These are phyloP conservation scores for Deilephila elpenor DNA, from an alignment of 2,888 invertebrate genomes.

Conservation along the genomic window DNA sequence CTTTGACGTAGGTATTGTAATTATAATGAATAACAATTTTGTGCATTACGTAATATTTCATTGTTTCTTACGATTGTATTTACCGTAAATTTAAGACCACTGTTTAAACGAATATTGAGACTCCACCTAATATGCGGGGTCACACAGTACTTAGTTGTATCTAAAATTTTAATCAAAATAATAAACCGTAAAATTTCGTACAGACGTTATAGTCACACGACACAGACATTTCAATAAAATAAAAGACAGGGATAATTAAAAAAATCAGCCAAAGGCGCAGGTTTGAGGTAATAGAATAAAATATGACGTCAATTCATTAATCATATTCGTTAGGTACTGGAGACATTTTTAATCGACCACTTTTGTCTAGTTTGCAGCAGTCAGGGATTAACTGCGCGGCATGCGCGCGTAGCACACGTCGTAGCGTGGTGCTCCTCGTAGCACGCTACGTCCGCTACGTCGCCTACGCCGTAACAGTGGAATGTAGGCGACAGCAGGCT, in stretches of 20 bases:
- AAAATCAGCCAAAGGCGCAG: constrained; percentile 80
- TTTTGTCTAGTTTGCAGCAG: constrained; percentile 69
- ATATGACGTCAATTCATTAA: constrained; percentile 84
- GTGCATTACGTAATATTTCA: constrained; percentile 84
- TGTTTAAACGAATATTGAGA: constrained; percentile 72
- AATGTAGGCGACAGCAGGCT: constrained; percentile 35
- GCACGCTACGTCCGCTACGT: constrained; percentile 33
- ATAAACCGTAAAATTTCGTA: constrained; percentile 70
- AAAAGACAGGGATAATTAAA: constrained; percentile 80
- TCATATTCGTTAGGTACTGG: constrained; percentile 82
- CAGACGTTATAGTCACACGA: constrained; percentile 70
- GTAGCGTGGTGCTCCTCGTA: constrained; percentile 47
- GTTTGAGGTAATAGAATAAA: constrained; percentile 83
- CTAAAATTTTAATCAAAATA: constrained; percentile 79
- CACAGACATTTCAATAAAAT: constrained; percentile 79
- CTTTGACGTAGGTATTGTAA: constrained; percentile 84
- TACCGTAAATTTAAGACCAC: constrained; percentile 81
- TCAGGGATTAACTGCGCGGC: constrained; percentile 53
- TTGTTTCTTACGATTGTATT: constrained; percentile 84
- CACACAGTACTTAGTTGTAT: constrained; percentile 80
- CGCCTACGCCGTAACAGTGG: constrained; percentile 33
- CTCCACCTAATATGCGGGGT: constrained; percentile 71
- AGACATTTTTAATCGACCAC: constrained; percentile 73
- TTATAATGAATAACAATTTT: constrained; percentile 83
- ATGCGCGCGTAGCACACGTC: constrained; percentile 52